Evolutionary conservation across 2,113 vertebrate genomes (phyloP).

Genomic region (Colistium nudipinnis): DNA sequence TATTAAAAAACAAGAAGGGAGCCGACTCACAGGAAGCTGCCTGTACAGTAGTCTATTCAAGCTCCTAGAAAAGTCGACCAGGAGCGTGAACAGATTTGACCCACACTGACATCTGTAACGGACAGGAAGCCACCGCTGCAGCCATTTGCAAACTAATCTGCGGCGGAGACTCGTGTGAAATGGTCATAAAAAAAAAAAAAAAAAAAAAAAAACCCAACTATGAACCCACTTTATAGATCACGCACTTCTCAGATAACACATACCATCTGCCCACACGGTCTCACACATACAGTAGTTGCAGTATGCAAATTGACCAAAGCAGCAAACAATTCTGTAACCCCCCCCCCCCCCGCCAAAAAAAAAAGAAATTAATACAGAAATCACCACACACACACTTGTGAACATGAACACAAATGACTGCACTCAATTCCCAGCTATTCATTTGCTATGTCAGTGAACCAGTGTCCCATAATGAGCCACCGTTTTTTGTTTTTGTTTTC

Average conservation of each 20-base stretch:
- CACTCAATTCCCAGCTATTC: background rate
- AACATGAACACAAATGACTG: background rate
- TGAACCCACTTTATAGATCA: background rate
- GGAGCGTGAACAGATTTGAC: no score
- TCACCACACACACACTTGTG: background rate
- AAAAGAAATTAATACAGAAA: background rate
- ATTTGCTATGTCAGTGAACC: no score
- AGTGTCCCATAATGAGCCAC: no score
- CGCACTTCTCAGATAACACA: slow-evolving; percentile 9
- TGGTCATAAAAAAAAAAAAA: background rate
- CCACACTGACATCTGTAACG: no score
- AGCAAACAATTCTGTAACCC: slow-evolving; percentile 9
- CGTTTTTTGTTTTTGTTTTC: no score
- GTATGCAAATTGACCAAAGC: slow-evolving; percentile 44
- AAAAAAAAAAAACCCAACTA: no score
- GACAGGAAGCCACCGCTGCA: background rate
- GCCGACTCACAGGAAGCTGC: slow-evolving; percentile 46
- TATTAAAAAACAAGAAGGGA: slow-evolving; percentile 56
- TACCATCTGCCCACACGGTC: slow-evolving; percentile 39
- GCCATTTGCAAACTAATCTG: background rate
- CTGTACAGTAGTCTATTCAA: slow-evolving; percentile 11
- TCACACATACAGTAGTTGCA: slow-evolving; percentile 47
- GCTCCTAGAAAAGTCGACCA: background rate
- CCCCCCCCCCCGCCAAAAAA: no score
- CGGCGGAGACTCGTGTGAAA: background rate